Evolutionary conservation across 1,140 invertebrate genomes (phyloP), one percentile per base, ranked within the genome.

Genomic region (Luehdorfia chinensis): DNA sequence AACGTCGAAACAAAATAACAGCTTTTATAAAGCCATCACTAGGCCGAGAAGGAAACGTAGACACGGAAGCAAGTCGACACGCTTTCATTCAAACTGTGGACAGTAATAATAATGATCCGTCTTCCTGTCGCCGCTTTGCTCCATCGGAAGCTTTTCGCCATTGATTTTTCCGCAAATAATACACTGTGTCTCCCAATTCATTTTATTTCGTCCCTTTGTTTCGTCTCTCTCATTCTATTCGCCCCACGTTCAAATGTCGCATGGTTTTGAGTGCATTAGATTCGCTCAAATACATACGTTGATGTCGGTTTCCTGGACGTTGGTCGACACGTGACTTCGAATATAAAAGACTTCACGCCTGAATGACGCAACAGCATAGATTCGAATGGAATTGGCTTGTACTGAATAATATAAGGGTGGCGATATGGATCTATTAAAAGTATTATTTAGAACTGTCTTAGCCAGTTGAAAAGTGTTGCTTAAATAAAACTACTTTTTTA

Each of bases 91-190:
- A 55, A 37, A 18, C 43, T 58, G 58, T 52, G 67, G 66, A 66
- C 60, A 67, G 57, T 76, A 76, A 84, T 85, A 81, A 81, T 78
- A 84, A 81, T 68, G 65, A 74, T 70, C 64, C 50, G 52, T 63
- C 68, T 76, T 81, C 70, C 75, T 70, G 66, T 68, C 62, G 52
- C 62, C 66, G 56, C 59, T 68, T 28, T 48, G 53, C 55, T 55
- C 56, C 66, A 67, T 67, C 75, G 81, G 81, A 85, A 83, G 58
- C 74, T 66, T n/a, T 75, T 69, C 60, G 52, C 70, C 78, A 81
- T 85, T 81, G 77, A 79, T 84, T 85, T 80, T 85, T 85, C 81
- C 81, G 72, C 72, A 85, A 79, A 79, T 75, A 79, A 73, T 74
- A 69, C 59, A 68, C 50, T 62, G 50, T 51, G 55, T 70, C 55